A percentile compares a stretch with the other conserved stretches of the same genome.
phyloP scores from a whole-genome alignment of 2,797 vertebrate genomes.

The Sylvia borin region DNA sequence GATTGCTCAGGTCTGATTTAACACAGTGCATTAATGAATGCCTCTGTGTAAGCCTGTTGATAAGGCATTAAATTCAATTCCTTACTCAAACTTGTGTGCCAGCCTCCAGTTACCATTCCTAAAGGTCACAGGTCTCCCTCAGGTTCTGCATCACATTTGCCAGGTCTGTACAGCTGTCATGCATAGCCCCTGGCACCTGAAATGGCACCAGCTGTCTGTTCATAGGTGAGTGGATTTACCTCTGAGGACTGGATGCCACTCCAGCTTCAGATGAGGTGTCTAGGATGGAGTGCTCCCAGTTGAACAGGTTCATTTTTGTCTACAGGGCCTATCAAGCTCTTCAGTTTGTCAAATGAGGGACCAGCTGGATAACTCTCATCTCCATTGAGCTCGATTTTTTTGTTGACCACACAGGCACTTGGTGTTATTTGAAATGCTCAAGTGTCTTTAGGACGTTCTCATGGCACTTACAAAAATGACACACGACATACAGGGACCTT shows the following conservation, averaged over 20 bases:
- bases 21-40: neutral
- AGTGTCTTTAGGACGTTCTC: neutral
- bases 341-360: neutral
- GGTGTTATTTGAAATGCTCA: neutral
- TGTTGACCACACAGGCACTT: neutral
- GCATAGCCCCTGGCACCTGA: neutral
- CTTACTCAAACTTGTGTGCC: neutral
- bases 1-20: neutral
- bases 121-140: slow-evolving; percentile 28
- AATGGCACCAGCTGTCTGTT: neutral
- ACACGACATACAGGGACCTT: neutral
- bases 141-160: neutral
- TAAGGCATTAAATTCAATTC: neutral
- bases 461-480: too few species aligned
- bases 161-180: neutral
- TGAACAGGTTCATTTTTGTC: neutral
- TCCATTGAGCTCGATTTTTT: neutral
- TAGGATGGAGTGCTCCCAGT: neutral
- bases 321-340: neutral
- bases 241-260: neutral
- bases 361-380: neutral
- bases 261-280: neutral
- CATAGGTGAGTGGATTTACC: neutral
- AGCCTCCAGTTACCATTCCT: neutral
- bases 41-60: neutral